phyloP scores from a whole-genome alignment of 2,888 invertebrate genomes.

The Dicranocentrus wangi region DNA sequence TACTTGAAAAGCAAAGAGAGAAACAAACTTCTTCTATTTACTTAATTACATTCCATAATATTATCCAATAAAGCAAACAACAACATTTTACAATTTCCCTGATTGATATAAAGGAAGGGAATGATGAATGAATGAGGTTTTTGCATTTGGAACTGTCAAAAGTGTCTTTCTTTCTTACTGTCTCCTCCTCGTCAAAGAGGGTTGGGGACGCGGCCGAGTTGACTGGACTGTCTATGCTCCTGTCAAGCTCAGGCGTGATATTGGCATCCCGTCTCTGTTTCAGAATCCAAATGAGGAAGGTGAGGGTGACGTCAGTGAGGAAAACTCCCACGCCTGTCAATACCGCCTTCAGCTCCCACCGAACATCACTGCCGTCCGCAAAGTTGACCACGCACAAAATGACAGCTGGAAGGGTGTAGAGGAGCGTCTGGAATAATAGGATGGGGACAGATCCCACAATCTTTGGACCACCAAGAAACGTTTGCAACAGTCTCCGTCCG shows the following conservation, averaged over 20 bases:
- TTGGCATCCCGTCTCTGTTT: conserved; percentile 56
- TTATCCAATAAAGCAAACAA: too few species aligned
- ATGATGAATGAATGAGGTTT: not conserved
- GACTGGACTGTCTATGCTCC: conserved; percentile 29
- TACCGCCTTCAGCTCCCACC: conserved; percentile 53
- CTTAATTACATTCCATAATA: too few species aligned
- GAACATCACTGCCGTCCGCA: conserved; percentile 7
- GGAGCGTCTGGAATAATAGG: conserved; percentile 60
- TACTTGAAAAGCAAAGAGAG: too few species aligned
- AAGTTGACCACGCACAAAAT: conserved; percentile 56
- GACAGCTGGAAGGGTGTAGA: conserved; percentile 67
- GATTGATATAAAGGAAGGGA: not conserved
- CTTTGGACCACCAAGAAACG: conserved; percentile 68
- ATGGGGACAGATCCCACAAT: conserved; percentile 56
- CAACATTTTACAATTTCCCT: not conserved
- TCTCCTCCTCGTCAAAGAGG: conserved; percentile 68
- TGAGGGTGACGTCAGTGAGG: conserved; percentile 64
- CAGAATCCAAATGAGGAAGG: conserved; percentile 63
- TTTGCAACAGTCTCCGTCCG: conserved; percentile 64
- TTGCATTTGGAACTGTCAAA: not conserved
- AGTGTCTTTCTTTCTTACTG: conserved; percentile 55
- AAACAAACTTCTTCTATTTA: too few species aligned
- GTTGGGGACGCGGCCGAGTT: conserved; percentile 33
- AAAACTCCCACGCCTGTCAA: conserved; percentile 61
- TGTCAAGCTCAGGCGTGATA: conserved; percentile 20